These are phyloP conservation scores for Choreutis nemorana DNA, from an alignment of 2,888 invertebrate genomes.

Conservation along the genomic window DNA sequence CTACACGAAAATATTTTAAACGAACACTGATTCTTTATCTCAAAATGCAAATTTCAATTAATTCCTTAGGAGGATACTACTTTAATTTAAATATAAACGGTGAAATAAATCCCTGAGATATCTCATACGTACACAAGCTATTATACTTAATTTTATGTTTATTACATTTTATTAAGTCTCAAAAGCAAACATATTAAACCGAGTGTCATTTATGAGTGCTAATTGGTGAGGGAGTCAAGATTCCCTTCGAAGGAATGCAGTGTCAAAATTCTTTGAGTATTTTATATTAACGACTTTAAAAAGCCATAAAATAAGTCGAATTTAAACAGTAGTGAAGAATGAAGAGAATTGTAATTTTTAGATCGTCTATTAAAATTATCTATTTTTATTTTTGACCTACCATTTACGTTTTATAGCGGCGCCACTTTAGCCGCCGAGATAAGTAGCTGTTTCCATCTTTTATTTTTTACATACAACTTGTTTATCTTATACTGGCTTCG, in stretches of 20 bases:
- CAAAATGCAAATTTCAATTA: too few relatives aligned
- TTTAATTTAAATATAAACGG: too few relatives aligned
- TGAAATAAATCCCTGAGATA: too few relatives aligned
- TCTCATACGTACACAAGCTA: conserved; percentile 6
- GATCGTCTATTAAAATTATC: conserved; percentile 40
- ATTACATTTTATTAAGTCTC: conserved; percentile 12
- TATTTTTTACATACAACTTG: too few relatives aligned
- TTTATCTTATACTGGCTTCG: too few relatives aligned
- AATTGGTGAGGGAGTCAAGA: conserved; percentile 13
- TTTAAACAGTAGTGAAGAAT: conserved; percentile 17
- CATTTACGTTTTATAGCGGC: conserved; percentile 36
- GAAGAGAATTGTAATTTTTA: conserved; percentile 33
- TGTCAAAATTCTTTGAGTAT: conserved; percentile 6
- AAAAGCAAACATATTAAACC: conserved; percentile 14
- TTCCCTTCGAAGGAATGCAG: conserved; percentile 10
- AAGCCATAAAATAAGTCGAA: conserved; percentile 21
- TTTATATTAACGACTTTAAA: too few relatives aligned
- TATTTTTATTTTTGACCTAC: conserved; percentile 41
- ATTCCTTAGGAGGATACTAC: too few relatives aligned
- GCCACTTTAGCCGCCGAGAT: conserved; percentile 15
- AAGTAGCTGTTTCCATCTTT: neutral
- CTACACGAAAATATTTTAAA: too few relatives aligned
- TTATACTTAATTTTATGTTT: conserved; percentile 15
- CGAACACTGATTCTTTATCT: too few relatives aligned
- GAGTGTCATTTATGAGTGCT: conserved; percentile 17